Evolutionary conservation across 2,888 invertebrate genomes (phyloP).

Genomic region (Galeruca laticollis): DNA sequence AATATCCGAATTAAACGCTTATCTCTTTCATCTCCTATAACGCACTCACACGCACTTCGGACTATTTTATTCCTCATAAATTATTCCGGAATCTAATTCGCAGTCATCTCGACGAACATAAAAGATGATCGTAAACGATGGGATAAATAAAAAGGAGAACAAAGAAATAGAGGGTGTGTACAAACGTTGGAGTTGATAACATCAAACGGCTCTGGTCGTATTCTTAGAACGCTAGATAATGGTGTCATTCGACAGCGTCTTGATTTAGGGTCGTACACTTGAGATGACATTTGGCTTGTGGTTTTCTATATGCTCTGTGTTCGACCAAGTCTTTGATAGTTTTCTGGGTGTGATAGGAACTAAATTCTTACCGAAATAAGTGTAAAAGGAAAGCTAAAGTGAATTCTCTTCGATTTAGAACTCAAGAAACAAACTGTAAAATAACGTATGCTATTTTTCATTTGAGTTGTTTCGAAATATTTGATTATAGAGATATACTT

Average conservation of each 20-base stretch:
- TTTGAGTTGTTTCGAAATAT: not conserved
- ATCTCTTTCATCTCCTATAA: slow-evolving; percentile 24
- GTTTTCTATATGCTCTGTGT: slow-evolving; percentile 27
- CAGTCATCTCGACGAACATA: slow-evolving; percentile 54
- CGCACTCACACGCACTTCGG: slow-evolving; percentile 34
- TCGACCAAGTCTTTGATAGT: slow-evolving; percentile 29
- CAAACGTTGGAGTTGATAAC: slow-evolving; percentile 58
- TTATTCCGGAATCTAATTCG: slow-evolving; percentile 55
- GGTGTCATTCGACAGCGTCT: slow-evolving; percentile 60
- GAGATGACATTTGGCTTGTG: slow-evolving; percentile 44
- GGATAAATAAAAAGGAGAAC: slow-evolving; percentile 56
- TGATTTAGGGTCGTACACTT: slow-evolving; percentile 56
- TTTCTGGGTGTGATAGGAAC: slow-evolving; percentile 27
- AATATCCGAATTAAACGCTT: slow-evolving; percentile 33
- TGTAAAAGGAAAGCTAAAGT: slow-evolving; percentile 1
- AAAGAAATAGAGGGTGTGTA: slow-evolving; percentile 58
- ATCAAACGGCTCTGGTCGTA: slow-evolving; percentile 57
- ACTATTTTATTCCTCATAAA: slow-evolving; percentile 51
- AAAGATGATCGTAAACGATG: slow-evolving; percentile 54
- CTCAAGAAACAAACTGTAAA: not conserved
- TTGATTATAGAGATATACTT: too few relatives aligned
- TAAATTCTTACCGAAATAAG: slow-evolving; percentile 28
- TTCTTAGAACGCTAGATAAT: slow-evolving; percentile 58
- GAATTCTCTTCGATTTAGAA: slow-evolving; percentile 17
- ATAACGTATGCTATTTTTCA: not conserved